These are phyloP conservation scores for Aldrovandia affinis DNA, from an alignment of 2,797 vertebrate species.

Conservation along the genomic window DNA sequence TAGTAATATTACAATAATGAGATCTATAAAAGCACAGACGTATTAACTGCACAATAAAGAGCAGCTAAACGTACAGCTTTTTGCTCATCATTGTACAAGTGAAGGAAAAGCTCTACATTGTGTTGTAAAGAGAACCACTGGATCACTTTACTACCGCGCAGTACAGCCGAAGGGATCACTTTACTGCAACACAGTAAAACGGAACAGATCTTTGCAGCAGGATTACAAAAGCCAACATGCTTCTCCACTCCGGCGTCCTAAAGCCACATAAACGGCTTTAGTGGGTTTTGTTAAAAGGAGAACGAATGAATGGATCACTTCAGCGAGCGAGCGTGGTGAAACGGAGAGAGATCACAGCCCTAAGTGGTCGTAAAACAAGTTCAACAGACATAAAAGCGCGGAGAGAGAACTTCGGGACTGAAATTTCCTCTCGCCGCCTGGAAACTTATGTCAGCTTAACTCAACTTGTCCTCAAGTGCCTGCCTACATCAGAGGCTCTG, in stretches of 20 bases:
- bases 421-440: neutral
- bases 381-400: neutral
- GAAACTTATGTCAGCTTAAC: constrained; percentile 1
- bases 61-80: neutral
- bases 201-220: neutral
- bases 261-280: neutral
- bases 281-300: neutral
- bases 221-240: neutral
- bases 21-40: neutral
- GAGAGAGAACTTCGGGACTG: neutral
- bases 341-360: neutral
- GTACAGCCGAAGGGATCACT: neutral
- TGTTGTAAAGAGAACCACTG: neutral
- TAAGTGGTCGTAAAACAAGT: neutral
- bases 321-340: neutral
- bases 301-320: neutral
- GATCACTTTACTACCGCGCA: neutral
- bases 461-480: neutral
- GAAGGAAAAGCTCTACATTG: neutral
- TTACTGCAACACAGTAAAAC: neutral
- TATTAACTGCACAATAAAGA: neutral
- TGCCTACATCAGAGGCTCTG: neutral
- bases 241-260: neutral
- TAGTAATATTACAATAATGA: neutral
- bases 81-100: neutral